Evolutionary conservation across 2,797 vertebrate genomes (phyloP), one percentile per base, ranked within the genome.

Genomic region (Sebastes paucispinis): DNA sequence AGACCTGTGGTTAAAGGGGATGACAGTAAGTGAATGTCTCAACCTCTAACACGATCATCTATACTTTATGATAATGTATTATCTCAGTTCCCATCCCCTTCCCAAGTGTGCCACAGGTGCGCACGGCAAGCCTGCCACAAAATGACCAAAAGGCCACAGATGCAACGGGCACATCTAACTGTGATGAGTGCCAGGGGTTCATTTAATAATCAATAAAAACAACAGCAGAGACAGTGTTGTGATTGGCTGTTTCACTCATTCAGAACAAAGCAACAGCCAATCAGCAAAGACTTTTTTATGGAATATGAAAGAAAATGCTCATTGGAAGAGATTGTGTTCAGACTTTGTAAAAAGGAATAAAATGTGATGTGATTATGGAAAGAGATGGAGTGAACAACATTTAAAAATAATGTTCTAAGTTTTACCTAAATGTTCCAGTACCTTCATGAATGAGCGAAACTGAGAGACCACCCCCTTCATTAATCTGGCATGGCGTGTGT

Each of bases 401-500:
- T 52, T 52, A 9, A 52, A 52, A 52, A 52, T 52, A 52, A 50
- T 50, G 39, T 16, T 43, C 16, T 50, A 50, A 50, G 50, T 52
- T n/a, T 43, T 43, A 43, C 39, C 14, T 43, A 43, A 43, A 43
- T 43, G 39, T 43, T 43, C 39, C 39, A 22, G 52, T 64, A 22
- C 32, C 34, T 58, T 58, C 7, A 57, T 20, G 20, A 64, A 18
- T 18, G 39, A 11, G 3, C 52, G 12, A 73, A 8, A 13, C 43
- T 59, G 60, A 73, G 24, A 22, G 39, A 64, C 31, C 34, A 18
- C n/a, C 59, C 32, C 43, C 36, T 54, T 68, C 50, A 16, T 68
- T 34, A 62, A 90, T 88, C 81, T 88, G 82, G 13, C 8, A 29
- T 29, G 36, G 36, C n/a, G 80, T 58, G 78, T 69, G 69, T 80